A percentile compares a stretch with the other conserved stretches of the same genome.
Evolutionary conservation across 2,113 vertebrate genomes (phyloP).

Genomic region (Sturnus vulgaris): DNA sequence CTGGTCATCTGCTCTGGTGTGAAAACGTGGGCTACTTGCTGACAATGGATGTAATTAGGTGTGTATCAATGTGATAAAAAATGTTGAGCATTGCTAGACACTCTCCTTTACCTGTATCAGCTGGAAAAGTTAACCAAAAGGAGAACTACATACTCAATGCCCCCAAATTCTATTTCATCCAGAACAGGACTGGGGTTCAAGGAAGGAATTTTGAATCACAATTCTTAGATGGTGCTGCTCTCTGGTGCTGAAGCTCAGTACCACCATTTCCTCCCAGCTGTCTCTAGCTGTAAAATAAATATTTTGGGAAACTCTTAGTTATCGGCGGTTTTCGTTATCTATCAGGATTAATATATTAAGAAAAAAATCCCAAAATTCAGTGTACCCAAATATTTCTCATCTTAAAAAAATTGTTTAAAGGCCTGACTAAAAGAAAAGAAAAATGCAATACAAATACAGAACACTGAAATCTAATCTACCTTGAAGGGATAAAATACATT

Average conservation of each 20-base stretch:
- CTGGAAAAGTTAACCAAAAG: not conserved
- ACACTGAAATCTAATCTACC: not conserved
- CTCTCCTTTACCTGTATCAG: not conserved
- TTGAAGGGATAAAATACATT: not conserved
- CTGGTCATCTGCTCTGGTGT: not conserved
- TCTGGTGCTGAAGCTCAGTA: conserved; percentile 60
- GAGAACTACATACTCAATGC: not conserved
- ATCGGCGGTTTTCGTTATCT: not conserved
- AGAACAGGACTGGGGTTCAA: not conserved
- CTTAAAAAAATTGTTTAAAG: not conserved
- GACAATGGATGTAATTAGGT: not conserved
- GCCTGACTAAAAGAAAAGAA: not conserved
- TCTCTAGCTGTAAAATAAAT: not conserved
- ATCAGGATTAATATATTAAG: not conserved
- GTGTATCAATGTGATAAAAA: not conserved
- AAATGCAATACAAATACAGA: not conserved
- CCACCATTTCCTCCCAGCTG: not conserved
- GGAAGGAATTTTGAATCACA: not conserved
- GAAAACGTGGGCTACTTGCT: not conserved
- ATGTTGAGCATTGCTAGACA: fast-evolving
- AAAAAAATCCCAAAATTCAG: not conserved
- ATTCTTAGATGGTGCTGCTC: conserved; percentile 58
- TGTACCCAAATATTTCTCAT: not conserved
- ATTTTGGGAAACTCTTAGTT: not conserved
- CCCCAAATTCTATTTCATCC: not conserved